Conservation (phyloP, 2,113 vertebrate genomes). For the Ameiurus melas region DNA sequence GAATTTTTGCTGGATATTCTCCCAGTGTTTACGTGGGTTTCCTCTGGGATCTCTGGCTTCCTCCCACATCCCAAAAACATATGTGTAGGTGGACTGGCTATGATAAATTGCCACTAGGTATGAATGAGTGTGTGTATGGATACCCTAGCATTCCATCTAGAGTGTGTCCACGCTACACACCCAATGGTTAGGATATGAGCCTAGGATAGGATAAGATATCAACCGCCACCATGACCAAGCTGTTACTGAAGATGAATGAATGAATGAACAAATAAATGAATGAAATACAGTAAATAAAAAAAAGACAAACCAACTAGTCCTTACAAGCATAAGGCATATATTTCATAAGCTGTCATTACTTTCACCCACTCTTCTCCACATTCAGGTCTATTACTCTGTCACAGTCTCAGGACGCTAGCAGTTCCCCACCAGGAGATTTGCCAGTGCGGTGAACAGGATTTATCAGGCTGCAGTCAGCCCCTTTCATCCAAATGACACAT, state of each 20-base stretch:
- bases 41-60: not conserved
- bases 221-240: not conserved
- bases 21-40: not conserved
- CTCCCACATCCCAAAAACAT: not conserved
- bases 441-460: slow-evolving; percentile 76
- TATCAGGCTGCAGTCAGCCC: slow-evolving; percentile 72
- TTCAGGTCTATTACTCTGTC: slow-evolving; percentile 55
- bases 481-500: slow-evolving; percentile 78
- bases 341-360: slow-evolving; percentile 26
- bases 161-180: not conserved
- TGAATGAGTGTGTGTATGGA: not conserved
- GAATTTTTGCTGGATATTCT: not conserved
- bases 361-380: slow-evolving; percentile 27
- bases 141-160: not conserved
- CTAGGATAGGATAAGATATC: not conserved
- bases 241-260: not conserved
- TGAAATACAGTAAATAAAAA: not conserved
- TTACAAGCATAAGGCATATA: not conserved
- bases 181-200: not conserved
- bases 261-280: not conserved
- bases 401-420: slow-evolving; percentile 49
- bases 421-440: slow-evolving; percentile 66
- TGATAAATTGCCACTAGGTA: not conserved
- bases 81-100: not conserved
- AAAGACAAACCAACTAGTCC: not conserved